A percentile compares a stretch with the other conserved stretches of the same genome.
These are phyloP conservation scores for Poicephalus gulielmi DNA, from an alignment of 2,113 vertebrate species.

Conservation along the genomic window DNA sequence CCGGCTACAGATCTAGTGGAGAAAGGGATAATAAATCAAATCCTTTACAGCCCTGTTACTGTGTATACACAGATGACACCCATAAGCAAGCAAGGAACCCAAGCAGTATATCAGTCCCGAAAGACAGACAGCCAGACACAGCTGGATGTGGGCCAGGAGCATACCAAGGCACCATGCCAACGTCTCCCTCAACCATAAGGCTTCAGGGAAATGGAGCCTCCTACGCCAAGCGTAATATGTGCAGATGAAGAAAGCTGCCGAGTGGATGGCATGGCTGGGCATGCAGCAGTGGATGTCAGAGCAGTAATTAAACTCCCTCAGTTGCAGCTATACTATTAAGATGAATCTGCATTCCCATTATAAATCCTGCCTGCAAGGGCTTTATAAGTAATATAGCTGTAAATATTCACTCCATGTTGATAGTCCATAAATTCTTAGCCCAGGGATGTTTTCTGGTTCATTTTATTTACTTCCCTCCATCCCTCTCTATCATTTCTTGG, in stretches of 20 bases:
- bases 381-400: constrained; percentile 24
- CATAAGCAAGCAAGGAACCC: background rate
- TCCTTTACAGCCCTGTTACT: background rate
- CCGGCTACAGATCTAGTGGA: background rate
- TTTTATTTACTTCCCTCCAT: background rate
- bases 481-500: background rate
- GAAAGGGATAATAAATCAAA: background rate
- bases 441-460: background rate
- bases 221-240: background rate
- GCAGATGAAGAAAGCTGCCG: background rate
- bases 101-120: background rate
- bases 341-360: constrained; percentile 8
- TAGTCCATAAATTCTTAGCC: background rate
- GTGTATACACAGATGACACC: background rate
- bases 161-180: background rate
- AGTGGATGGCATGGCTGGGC: constrained; percentile 33
- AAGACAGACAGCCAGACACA: background rate
- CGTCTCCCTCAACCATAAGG: background rate
- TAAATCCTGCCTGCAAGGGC: background rate
- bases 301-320: constrained; percentile 23
- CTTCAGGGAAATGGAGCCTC: constrained; percentile 41
- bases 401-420: background rate
- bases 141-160: background rate
- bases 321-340: background rate
- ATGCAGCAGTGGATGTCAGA: constrained; percentile 10